Percentiles rank a stretch among this genome's conserved stretches.
Evolutionary conservation across 2,888 invertebrate genomes (phyloP).

Genomic region (Barypeithes pellucidus): DNA sequence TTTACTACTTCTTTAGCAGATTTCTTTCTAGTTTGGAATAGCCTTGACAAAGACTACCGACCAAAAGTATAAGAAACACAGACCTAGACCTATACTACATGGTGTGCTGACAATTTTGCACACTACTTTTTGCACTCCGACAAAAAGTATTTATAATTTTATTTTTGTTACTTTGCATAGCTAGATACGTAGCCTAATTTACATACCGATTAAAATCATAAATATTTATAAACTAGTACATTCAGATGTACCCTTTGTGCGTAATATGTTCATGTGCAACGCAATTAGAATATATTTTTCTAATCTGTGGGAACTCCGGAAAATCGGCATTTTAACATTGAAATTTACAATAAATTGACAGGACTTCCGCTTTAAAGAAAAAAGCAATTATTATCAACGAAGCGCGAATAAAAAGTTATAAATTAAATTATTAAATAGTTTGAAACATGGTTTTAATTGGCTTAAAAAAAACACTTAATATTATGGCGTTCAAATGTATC

Average conservation of each 20-base stretch:
- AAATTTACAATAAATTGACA: slow-evolving; percentile 8
- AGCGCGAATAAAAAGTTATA: neutral
- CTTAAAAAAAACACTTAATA: no score
- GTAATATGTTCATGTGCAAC: neutral
- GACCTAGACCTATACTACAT: no score
- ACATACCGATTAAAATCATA: slow-evolving; percentile 13
- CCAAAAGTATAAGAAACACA: no score
- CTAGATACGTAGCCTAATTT: slow-evolving; percentile 2
- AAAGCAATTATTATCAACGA: neutral
- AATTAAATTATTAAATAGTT: no score
- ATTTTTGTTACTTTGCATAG: neutral
- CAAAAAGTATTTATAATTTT: neutral
- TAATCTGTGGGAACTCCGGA: slow-evolving; percentile 13
- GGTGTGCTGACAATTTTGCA: no score
- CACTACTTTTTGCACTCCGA: slow-evolving; percentile 1
- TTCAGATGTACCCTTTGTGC: neutral
- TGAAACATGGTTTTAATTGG: no score
- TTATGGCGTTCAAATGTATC: no score
- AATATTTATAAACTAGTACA: neutral
- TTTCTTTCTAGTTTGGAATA: no score
- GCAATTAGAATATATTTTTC: neutral
- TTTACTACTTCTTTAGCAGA: no score
- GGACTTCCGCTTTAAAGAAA: slow-evolving; percentile 14
- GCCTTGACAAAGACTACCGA: no score
- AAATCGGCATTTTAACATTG: slow-evolving; percentile 4